Percentiles rank a stretch among this genome's conserved stretches.
Evolutionary conservation across 2,797 vertebrate genomes (phyloP).

Genomic region (Philypnodon macrostomus): DNA sequence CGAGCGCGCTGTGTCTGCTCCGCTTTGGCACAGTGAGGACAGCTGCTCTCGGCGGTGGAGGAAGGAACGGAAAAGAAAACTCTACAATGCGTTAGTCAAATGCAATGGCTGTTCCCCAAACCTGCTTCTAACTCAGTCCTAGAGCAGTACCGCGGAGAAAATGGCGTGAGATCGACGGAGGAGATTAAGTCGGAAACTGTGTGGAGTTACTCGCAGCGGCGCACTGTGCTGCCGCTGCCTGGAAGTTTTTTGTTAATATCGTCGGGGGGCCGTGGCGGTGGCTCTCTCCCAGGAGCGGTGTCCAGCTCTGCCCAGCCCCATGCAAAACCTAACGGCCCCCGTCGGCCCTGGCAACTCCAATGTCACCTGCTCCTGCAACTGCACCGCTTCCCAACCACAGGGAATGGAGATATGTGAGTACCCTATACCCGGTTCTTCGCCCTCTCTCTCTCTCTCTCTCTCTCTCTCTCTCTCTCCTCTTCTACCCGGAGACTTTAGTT

Average conservation of each 20-base stretch:
- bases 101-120: constrained; percentile 36
- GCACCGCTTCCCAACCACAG: constrained; percentile 80
- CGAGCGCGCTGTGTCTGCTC: constrained; percentile 35
- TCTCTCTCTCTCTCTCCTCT: background rate
- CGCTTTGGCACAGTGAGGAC: constrained; percentile 50
- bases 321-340: constrained; percentile 82
- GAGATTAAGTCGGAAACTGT: constrained; percentile 52
- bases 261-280: constrained; percentile 64
- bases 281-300: constrained; percentile 71
- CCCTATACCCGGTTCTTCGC: constrained; percentile 33
- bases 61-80: constrained; percentile 34
- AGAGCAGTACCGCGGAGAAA: constrained; percentile 21
- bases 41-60: constrained; percentile 63
- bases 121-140: constrained; percentile 15
- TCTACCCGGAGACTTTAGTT: constrained; percentile 22
- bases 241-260: constrained; percentile 70
- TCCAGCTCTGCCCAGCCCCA: constrained; percentile 74
- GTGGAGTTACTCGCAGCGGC: constrained; percentile 64
- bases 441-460: background rate
- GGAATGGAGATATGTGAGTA: constrained; percentile 85
- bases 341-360: constrained; percentile 76
- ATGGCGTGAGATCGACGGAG: constrained; percentile 64
- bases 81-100: constrained; percentile 47
- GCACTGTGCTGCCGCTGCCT: constrained; percentile 72
- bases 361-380: constrained; percentile 85